phyloP scores from a whole-genome alignment of 1,140 invertebrate species.

The Pachyrhynchus sulphureomaculatus region DNA sequence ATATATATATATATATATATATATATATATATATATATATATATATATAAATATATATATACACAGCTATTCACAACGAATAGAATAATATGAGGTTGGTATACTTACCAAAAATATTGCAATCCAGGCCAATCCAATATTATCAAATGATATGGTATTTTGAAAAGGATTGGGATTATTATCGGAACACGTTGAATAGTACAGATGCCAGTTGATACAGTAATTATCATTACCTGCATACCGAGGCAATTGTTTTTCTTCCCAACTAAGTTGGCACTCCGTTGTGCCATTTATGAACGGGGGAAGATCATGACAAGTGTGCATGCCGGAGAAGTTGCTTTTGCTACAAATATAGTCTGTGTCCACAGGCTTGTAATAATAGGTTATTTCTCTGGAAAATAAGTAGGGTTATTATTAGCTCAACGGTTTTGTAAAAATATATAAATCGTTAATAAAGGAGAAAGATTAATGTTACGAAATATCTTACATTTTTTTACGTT shows the following conservation, averaged over 20 bases:
- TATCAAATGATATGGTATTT: constrained; percentile 99
- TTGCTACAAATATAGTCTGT: constrained; percentile 97
- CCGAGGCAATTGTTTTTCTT: constrained; percentile 36
- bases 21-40: too few species aligned
- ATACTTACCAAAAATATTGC: constrained; percentile 96
- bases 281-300: constrained; percentile 70
- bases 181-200: constrained; percentile 92
- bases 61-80: too few species aligned
- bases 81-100: too few species aligned
- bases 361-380: constrained; percentile 55
- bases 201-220: constrained; percentile 99
- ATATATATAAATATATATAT: too few species aligned
- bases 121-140: constrained; percentile 99
- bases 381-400: constrained; percentile 27
- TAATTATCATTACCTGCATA: constrained; percentile 43
- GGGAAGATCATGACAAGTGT: constrained; percentile 85
- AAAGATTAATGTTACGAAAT: too few species aligned
- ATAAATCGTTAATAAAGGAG: too few species aligned
- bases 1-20: too few species aligned
- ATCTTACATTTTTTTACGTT: too few species aligned
- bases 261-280: constrained; percentile 62
- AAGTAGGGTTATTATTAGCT: not conserved
- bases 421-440: too few species aligned
- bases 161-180: constrained; percentile 97
- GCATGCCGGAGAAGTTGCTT: constrained; percentile 93